Base-by-base conservation (phyloP, 1,140 invertebrate genomes). In the Pollicipes pollicipes region DNA sequence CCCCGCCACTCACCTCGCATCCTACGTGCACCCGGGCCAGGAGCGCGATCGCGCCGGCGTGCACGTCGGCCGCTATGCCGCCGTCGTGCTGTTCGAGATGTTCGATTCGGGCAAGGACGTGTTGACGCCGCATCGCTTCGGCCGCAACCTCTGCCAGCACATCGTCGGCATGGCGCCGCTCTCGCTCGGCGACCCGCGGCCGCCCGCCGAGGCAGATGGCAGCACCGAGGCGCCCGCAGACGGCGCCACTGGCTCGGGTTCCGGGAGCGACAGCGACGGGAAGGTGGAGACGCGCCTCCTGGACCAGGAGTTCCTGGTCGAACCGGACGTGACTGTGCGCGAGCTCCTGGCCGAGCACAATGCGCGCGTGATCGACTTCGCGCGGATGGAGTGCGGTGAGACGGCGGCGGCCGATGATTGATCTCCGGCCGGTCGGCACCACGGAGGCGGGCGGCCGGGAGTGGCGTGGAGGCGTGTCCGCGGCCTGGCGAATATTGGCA, bases 221-320 rank as follows among this genome's bases (percentile, higher is more conserved):
- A 21, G 17, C 45, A 58, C 45, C 17, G 45, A 58, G 10, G 13
- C 13, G 45, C 45, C 45, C 2, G 13, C 45, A 6, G 45, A 58
- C 2, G 45, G 21, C 45, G 45, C 45, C 13, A 10, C 45, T n/a
- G n/a, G 45, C 10, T 21, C 45, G 45, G 45, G 4, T 21, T 21
- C 13, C 6, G 17, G 45, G 13, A 58, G 6, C 21, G 45, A 58
- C 45, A 58, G 45, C 17, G 6, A 13, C 30, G 68, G 30, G 37
- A 70, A 27, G 30, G 69, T 6, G 0, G 88, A 91, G 81, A 82
- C 81, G 1, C 72, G 67, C 68, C 82, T 97, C 70, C 85, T 95
- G 69, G 86, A 86, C 78, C 93, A 96, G 81, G 91, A 94, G 76
- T 96, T 88, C 78, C 79, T 96, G n/a, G 76, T 91, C 6, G 89